Conservation (phyloP, 2,113 vertebrate genomes). For the human region DNA sequence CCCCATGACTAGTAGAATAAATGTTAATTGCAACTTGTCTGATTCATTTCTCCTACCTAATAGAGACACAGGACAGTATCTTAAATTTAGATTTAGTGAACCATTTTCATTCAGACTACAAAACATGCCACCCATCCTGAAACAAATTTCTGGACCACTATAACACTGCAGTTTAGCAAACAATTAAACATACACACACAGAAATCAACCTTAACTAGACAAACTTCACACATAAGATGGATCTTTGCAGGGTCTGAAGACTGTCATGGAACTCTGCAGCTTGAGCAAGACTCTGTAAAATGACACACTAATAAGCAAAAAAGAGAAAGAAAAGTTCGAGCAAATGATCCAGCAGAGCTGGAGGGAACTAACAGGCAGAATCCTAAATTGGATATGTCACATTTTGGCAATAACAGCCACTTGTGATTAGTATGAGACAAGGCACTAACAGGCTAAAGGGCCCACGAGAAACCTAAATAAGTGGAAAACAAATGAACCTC, state of each 20-base stretch:
- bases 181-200: neutral
- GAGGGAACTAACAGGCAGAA: slow-evolving; percentile 48
- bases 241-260: neutral
- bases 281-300: slow-evolving; percentile 49
- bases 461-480: slow-evolving; percentile 45
- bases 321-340: neutral
- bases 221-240: neutral
- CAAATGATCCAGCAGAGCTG: slow-evolving; percentile 49
- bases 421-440: slow-evolving; percentile 69
- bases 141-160: neutral
- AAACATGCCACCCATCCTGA: neutral
- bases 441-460: slow-evolving; percentile 53
- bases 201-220: neutral
- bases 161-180: slow-evolving; percentile 28
- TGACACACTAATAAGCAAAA: slow-evolving; percentile 57
- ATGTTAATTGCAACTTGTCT: neutral
- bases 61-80: neutral
- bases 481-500: slow-evolving; percentile 62
- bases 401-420: slow-evolving; percentile 66
- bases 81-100: neutral
- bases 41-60: slow-evolving; percentile 8
- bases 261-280: neutral
- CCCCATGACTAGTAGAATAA: neutral
- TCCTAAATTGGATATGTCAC: slow-evolving; percentile 72
- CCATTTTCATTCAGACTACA: slow-evolving; percentile 3